A percentile compares a stretch with the other conserved stretches of the same genome.
phyloP scores from a whole-genome alignment of 2,888 invertebrate genomes.

The Aquatica leii region DNA sequence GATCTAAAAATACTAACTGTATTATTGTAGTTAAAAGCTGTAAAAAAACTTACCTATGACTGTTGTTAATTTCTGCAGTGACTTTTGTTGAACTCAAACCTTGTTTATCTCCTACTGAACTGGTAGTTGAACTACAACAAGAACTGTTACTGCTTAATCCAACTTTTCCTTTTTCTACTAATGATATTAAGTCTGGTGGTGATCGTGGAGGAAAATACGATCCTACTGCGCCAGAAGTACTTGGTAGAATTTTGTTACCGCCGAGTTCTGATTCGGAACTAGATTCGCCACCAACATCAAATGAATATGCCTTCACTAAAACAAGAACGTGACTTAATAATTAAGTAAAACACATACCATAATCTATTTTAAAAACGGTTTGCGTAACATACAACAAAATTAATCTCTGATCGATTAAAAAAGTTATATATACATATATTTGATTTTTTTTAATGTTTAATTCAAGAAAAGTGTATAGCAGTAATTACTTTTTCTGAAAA shows the following conservation, averaged over 20 bases:
- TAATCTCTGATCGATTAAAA: too few relatives aligned
- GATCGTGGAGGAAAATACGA: conserved; percentile 56
- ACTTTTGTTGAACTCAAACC: conserved; percentile 50
- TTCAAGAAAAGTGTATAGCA: too few relatives aligned
- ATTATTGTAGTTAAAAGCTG: neutral
- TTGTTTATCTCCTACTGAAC: conserved; percentile 61
- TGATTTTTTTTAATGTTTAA: too few relatives aligned
- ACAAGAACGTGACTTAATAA: neutral
- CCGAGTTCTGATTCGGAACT: conserved; percentile 78
- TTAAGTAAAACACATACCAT: too few relatives aligned
- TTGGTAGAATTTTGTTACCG: conserved; percentile 48
- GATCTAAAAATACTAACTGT: conserved; percentile 36
- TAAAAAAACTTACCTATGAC: conserved; percentile 26
- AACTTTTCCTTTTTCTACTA: conserved; percentile 64
- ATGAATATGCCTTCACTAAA: conserved; percentile 67
- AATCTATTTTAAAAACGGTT: too few relatives aligned
- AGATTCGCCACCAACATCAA: conserved; percentile 69
- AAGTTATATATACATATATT: too few relatives aligned
- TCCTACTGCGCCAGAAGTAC: conserved; percentile 60
- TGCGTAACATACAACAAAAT: too few relatives aligned
- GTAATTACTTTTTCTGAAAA: too few relatives aligned
- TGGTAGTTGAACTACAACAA: conserved; percentile 65
- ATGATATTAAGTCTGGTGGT: conserved; percentile 61
- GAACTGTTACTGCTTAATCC: conserved; percentile 62
- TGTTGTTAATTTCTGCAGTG: conserved; percentile 50